Evolutionary conservation across 92 coral and sea anemone species (phyloP).

Genomic region (Phenganax marumi): DNA sequence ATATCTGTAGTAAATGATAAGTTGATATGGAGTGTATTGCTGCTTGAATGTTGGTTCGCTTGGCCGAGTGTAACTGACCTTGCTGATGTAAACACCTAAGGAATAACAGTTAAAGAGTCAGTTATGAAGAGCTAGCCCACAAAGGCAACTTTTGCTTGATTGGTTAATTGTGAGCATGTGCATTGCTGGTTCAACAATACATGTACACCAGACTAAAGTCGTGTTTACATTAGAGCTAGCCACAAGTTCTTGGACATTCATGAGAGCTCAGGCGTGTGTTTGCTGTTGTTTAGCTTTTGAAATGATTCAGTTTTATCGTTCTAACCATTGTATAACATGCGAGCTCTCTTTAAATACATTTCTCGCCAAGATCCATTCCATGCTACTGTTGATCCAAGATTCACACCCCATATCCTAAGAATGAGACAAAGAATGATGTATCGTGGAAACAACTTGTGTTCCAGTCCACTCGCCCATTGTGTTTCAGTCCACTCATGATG

Average conservation of each 20-base stretch:
- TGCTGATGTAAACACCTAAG: conserved; percentile 91
- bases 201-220: too few species aligned
- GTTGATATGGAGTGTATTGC: conserved; percentile 72
- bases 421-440: too few species aligned
- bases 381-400: conserved; percentile 67
- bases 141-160: too few species aligned
- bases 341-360: conserved; percentile 83
- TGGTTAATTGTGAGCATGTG: too few species aligned
- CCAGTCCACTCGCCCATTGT: too few species aligned
- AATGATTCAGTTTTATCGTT: not conserved
- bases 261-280: too few species aligned
- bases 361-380: conserved; percentile 87
- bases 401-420: conserved; percentile 85
- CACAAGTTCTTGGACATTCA: too few species aligned
- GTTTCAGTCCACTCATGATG: not conserved
- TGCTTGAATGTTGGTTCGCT: conserved; percentile 72
- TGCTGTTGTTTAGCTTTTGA: too few species aligned
- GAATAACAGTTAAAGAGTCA: not conserved
- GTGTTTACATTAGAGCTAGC: too few species aligned
- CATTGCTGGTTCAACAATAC: too few species aligned
- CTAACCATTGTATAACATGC: conserved; percentile 78
- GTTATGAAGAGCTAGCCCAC: too few species aligned
- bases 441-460: too few species aligned
- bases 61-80: conserved; percentile 77
- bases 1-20: conserved; percentile 83